Conservation (phyloP, 2,888 invertebrate species). For the Pristionchus entomophagus region DNA sequence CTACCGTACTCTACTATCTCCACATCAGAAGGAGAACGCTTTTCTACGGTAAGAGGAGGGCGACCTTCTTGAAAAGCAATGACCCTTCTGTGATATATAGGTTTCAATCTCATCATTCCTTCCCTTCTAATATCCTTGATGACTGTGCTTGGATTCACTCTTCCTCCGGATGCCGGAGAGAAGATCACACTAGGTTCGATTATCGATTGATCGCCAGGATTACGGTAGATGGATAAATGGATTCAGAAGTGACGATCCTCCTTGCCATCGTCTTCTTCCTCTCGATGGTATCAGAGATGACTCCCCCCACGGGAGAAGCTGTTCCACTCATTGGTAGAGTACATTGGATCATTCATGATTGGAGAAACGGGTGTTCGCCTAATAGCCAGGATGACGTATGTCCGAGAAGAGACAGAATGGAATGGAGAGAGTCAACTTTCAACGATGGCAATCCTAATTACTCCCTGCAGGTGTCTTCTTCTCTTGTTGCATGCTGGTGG, state of each 20-base stretch:
- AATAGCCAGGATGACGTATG: not conserved
- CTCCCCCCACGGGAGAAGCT: conserved; percentile 86
- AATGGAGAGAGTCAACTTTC: not conserved
- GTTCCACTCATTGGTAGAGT: conserved; percentile 49
- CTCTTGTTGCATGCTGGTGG: conserved; percentile 73
- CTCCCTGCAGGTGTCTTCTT: conserved; percentile 68
- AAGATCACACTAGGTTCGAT: conserved; percentile 91
- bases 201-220: conserved; percentile 52
- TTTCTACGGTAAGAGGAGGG: conserved; percentile 84
- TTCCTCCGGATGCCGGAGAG: conserved; percentile 98
- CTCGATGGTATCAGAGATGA: conserved; percentile 96
- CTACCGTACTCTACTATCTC: conserved; percentile 85
- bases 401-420: no score
- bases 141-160: conserved; percentile 96
- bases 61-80: not conserved
- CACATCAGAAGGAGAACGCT: conserved; percentile 95
- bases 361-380: not conserved
- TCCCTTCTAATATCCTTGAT: conserved; percentile 98
- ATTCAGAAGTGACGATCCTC: conserved; percentile 73
- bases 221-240: conserved; percentile 48
- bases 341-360: not conserved
- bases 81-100: conserved; percentile 78
- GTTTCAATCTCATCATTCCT: conserved; percentile 99
- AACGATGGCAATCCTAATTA: not conserved
- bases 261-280: conserved; percentile 97